Evolutionary conservation across 2,888 invertebrate genomes (phyloP), one percentile per base, ranked within the genome.

Genomic region (Lasioglossum lativentre): DNA sequence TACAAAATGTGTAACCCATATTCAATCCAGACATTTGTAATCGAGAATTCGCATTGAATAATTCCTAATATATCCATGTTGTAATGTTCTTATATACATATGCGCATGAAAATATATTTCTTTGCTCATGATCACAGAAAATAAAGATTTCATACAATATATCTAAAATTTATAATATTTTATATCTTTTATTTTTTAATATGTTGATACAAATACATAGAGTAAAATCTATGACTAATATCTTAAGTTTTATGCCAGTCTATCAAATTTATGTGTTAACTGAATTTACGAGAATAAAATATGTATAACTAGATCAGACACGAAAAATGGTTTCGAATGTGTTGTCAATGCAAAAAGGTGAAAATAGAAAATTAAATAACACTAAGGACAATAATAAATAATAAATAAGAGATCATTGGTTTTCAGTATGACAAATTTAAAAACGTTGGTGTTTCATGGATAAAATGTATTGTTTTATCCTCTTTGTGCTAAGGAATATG

Each of bases 121-220:
- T 80, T 30, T 34, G 34, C 12, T 75, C 30, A 47, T 27, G 63
- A 73, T 76, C 68, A 76, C 27, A 70, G 40, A 66, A 76, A 68
- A 47, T 63, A 19, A 87, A 81, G 75, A 30, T 85, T 34, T 89
- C 63, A 52, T n/a, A 71, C 30, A 45, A 34, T 78, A 68, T 75
- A 83, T 45, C 78, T 80, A 45, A 80, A 78, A 87, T 52, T 52
- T 79, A 79, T 71, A 81, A 71, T 78, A 78, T 73, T 75, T n/a
- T 79, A 66, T 56, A 68, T 52, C 72, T 80, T 85, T 89, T 87
- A 88, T 89, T 86, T 47, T 52, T 84, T 74, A 63, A 74, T 68
- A 83, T 59, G 73, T 74, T 73, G 38, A 76, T 87, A 85, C 74
- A 85, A 85, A 78, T 80, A 88, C 77, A 78, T 76, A 73, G 80